Evolutionary conservation across 2,113 vertebrate species (phyloP), one percentile per base, ranked within the genome.

Genomic region (Brachirus orientalis): DNA sequence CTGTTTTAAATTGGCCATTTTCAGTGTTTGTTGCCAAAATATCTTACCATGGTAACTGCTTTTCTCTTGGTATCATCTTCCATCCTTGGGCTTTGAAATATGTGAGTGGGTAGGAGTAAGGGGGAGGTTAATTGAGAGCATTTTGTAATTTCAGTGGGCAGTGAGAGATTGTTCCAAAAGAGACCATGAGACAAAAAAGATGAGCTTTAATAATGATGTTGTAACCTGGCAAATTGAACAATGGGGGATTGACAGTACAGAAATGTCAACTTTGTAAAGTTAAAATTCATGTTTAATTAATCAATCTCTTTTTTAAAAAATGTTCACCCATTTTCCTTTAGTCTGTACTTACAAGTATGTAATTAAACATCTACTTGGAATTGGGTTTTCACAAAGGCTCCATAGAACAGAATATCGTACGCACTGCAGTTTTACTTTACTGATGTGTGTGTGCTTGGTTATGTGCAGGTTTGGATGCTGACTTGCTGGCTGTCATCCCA

Each of bases 401-500:
- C 1, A 3, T 8, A 44, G 53, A 60, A 44, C 0, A 0, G 11
- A 9, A 11, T 33, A 10, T 17, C 69, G 73, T 46, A 57, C 37
- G n/a, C 0, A 4, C 44, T 74, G 55, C 35, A 43, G 40, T 48
- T 54, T 1, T 43, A 6, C 69, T 80, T 13, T 9, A 45, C 1
- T 47, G 37, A 40, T 18, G 43, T 59, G 54, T 60, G 20, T 54
- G 40, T 38, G 50, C 52, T 9, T 43, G 40, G 11, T 9, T 65
- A 38, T 74, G 36, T 35, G 51, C 86, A 97, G 96, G 95, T 41
- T 91, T 97, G 8, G 96, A 97, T 65, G 89, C 89, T 0, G 95
- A 96, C 80, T 89, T 97, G 72, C 84, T 96, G 84, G 90, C 93
- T 7, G 89, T 96, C 67, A 88, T 97, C 60, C 94, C 94, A 0